These are phyloP conservation scores for Meiosimyza decipiens DNA, from an alignment of 2,888 invertebrate species.

Conservation along the genomic window DNA sequence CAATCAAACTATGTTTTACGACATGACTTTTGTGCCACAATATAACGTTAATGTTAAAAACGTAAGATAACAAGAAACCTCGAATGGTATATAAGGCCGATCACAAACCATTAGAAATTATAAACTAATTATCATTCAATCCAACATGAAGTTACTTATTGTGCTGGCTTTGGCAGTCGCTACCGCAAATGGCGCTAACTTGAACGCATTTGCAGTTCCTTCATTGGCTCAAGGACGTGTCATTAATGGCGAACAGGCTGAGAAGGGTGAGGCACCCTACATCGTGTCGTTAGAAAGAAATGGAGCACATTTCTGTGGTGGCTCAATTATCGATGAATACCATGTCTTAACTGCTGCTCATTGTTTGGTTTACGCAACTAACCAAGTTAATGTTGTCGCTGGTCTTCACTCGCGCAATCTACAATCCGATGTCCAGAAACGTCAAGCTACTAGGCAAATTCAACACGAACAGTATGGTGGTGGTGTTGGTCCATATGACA, in stretches of 20 bases:
- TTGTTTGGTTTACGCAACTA: constrained; percentile 49
- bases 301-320: constrained; percentile 63
- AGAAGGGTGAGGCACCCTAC: constrained; percentile 64
- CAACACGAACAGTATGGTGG: constrained; percentile 61
- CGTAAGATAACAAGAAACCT: too few species aligned
- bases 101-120: constrained; percentile 30
- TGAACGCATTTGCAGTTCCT: constrained; percentile 46
- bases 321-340: constrained; percentile 57
- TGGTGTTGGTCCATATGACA: constrained; percentile 68
- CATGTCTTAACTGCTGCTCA: constrained; percentile 66
- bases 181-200: constrained; percentile 44
- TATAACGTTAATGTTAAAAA: too few species aligned
- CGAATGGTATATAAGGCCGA: constrained; percentile 1
- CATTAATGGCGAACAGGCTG: constrained; percentile 61
- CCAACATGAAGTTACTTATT: constrained; percentile 55
- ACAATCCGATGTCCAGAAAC: constrained; percentile 49
- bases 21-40: too few species aligned
- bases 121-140: constrained; percentile 5
- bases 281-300: constrained; percentile 61
- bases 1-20: too few species aligned
- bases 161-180: constrained; percentile 51
- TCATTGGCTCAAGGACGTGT: constrained; percentile 58
- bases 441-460: constrained; percentile 44
- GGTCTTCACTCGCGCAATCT: constrained; percentile 61
- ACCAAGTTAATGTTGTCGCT: constrained; percentile 55